Percentiles rank a stretch among this genome's conserved stretches.
Evolutionary conservation across 2,797 vertebrate genomes (phyloP).

Genomic region (Pelobates cultripes): DNA sequence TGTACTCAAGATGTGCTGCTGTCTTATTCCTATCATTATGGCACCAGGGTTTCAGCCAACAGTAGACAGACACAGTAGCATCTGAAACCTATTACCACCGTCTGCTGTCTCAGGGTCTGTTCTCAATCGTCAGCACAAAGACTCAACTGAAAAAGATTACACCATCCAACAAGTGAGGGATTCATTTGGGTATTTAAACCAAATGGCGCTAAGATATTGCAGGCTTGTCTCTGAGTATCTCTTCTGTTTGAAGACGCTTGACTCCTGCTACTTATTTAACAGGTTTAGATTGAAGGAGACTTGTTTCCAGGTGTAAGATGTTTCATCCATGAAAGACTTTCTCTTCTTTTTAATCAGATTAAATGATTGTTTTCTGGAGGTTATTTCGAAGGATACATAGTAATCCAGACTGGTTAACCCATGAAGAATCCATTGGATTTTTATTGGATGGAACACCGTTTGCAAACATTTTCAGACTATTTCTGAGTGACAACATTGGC

Average conservation of each 20-base stretch:
- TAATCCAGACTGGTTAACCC: neutral
- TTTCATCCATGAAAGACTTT: neutral
- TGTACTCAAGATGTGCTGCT: constrained; percentile 55
- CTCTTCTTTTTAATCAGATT: neutral
- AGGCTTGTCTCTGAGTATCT: neutral
- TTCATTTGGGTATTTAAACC: constrained; percentile 49
- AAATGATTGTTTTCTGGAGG: neutral
- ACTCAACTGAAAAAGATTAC: constrained; percentile 46
- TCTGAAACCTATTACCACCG: constrained; percentile 61
- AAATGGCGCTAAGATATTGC: constrained; percentile 31
- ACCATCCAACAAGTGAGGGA: constrained; percentile 37
- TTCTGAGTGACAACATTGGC: no score
- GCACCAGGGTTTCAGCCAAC: constrained; percentile 30
- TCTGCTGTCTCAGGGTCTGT: constrained; percentile 41
- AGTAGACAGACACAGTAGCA: constrained; percentile 55
- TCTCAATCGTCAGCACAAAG: constrained; percentile 51
- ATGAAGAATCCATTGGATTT: neutral
- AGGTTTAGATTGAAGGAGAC: neutral
- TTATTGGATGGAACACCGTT: no score
- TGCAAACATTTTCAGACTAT: no score
- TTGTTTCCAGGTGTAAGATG: neutral
- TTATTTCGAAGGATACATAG: neutral
- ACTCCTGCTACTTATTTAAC: constrained; percentile 16
- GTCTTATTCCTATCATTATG: constrained; percentile 58
- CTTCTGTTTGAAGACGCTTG: constrained; percentile 9